Conservation (phyloP, 2,113 vertebrate genomes). For the Salvelinus namaycush region DNA sequence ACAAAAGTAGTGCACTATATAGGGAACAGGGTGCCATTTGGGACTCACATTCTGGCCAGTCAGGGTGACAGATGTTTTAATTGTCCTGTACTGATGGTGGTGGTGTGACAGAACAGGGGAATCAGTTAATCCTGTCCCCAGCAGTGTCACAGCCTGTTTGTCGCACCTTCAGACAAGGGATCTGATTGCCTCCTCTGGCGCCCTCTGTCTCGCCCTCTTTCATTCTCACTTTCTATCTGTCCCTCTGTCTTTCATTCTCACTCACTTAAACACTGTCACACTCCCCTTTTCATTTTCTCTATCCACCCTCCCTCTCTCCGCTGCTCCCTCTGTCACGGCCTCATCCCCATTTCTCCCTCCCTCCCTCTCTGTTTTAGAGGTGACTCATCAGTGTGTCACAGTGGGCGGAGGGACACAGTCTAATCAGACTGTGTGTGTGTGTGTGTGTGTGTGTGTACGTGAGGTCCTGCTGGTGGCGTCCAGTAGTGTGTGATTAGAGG, state of each 20-base stretch:
- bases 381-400: not conserved
- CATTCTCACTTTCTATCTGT: slow-evolving; percentile 49
- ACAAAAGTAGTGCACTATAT: too few species aligned
- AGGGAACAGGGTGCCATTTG: too few species aligned
- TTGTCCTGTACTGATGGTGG: slow-evolving; percentile 37
- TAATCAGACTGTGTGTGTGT: slow-evolving; percentile 15
- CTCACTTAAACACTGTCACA: slow-evolving; percentile 17
- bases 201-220: slow-evolving; percentile 10
- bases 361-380: not conserved
- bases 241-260: slow-evolving; percentile 33
- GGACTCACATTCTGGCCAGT: too few species aligned
- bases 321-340: slow-evolving; percentile 34
- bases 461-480: not conserved
- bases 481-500: not conserved
- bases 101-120: slow-evolving; percentile 15
- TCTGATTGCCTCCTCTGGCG: slow-evolving; percentile 22
- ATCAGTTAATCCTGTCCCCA: slow-evolving; percentile 53
- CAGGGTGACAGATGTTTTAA: slow-evolving; percentile 22
- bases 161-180: slow-evolving; percentile 36
- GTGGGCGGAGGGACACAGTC: not conserved
- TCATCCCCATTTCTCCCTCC: slow-evolving; percentile 22
- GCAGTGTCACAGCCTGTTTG: slow-evolving; percentile 5
- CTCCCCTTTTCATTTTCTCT: not conserved
- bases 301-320: not conserved
- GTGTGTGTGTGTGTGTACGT: not conserved